Percentiles rank a stretch among this genome's conserved stretches.
Conservation (phyloP, 2,888 invertebrate species). For the Diabrotica balteata region DNA sequence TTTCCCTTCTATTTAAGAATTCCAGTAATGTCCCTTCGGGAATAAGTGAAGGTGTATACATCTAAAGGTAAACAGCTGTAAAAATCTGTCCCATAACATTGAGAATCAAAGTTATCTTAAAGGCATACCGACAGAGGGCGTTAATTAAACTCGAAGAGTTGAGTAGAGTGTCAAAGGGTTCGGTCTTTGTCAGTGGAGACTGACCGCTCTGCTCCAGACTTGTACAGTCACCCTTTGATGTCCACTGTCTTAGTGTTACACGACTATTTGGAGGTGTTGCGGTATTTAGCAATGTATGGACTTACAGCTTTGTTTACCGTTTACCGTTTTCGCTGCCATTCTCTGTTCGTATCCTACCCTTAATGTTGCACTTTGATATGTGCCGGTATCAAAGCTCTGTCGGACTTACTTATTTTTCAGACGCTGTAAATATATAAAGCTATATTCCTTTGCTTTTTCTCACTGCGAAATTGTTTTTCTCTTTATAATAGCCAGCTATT, state of each 20-base stretch:
- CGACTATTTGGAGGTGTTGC: conserved; percentile 60
- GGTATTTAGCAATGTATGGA: conserved; percentile 59
- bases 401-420: conserved; percentile 2
- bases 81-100: conserved; percentile 26
- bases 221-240: conserved; percentile 52
- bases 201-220: conserved; percentile 57
- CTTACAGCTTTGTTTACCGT: conserved; percentile 45
- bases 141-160: conserved; percentile 59
- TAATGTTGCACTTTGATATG: conserved; percentile 3
- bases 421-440: conserved; percentile 6
- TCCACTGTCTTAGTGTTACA: conserved; percentile 60
- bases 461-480: conserved; percentile 8
- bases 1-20: conserved; percentile 8
- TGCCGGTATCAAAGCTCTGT: conserved; percentile 6
- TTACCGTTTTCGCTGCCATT: conserved; percentile 35
- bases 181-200: conserved; percentile 57
- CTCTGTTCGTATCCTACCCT: conserved; percentile 9
- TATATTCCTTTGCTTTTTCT: not conserved
- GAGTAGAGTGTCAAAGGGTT: conserved; percentile 60
- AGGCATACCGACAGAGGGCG: conserved; percentile 56
- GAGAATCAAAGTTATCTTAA: conserved; percentile 54
- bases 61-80: conserved; percentile 28
- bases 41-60: conserved; percentile 9
- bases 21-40: conserved; percentile 12
- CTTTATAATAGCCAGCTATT: not conserved